Base-by-base conservation (phyloP, 2,113 vertebrate genomes). In the Amazona vittata region DNA sequence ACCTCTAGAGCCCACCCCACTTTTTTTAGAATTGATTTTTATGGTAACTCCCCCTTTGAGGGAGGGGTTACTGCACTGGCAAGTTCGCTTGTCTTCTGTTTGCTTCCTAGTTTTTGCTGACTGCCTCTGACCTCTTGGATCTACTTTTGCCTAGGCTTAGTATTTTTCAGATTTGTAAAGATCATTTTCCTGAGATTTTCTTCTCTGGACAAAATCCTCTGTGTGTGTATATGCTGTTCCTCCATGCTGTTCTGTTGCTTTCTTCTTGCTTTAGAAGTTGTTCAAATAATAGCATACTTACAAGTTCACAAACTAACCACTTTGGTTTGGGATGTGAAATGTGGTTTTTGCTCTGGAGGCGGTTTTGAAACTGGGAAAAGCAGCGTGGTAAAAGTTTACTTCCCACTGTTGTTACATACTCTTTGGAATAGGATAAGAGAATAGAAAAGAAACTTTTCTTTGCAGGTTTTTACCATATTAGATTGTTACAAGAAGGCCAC, bases 381-480 rank as follows among this genome's bases (percentile, higher is more conserved):
- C 5, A 5, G 2, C 43, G 12, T 85, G 10, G 35, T 93, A 35
- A 21, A 29, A 26, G 5, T 35, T 8, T 84, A 8, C 25, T 73
- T 44, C 31, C 35, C 13, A 22, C 6, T 71, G 10, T 16, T 90
- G 68, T 83, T 41, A 21, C 1, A 2, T 26, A 9, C 16, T 64
- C 10, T 4, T 5, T 83, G 39, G 14, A 74, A 12, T 20, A 29
- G 25, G 13, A 17, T 43, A 21, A 74, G 53, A 80, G 18, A 15
- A 29, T 16, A 62, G 5, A 21, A 73, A 53, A 59, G 21, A 50
- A 78, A 20, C 8, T 7, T 4, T 37, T 12, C 89, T 93, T 75
- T 44, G 21, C 74, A 99, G 99, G 97, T 99, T 97, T 91, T 92
- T 14, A 83, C 93, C 62, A 97, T 99, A 93, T 94, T 99, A 81